Percentiles rank a stretch among this genome's conserved stretches.
Conservation (phyloP, 2,113 vertebrate species). For the Dinomys branickii region DNA sequence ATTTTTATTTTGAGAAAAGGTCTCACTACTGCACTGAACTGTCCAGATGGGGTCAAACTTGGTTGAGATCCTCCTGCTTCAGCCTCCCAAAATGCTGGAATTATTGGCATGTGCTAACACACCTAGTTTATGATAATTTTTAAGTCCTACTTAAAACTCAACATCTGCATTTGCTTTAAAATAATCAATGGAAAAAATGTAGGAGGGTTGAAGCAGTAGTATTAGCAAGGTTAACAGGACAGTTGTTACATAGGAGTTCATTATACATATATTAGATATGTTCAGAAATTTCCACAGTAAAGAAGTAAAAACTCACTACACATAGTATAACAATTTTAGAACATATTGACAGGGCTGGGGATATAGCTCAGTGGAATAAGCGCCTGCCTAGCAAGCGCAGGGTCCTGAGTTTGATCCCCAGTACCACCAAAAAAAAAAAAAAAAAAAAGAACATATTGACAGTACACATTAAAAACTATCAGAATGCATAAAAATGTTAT, state of each 20-base stretch:
- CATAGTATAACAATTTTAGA: not conserved
- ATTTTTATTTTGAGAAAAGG: not conserved
- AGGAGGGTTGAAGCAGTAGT: not conserved
- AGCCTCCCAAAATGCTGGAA: not conserved
- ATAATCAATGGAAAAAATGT: not conserved
- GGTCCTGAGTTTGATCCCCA: too few relatives aligned
- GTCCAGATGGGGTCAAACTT: not conserved
- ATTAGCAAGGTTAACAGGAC: not conserved
- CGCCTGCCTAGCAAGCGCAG: too few relatives aligned
- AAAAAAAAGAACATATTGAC: not conserved
- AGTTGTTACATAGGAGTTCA: not conserved
- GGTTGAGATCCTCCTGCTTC: not conserved
- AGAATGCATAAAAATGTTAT: not conserved
- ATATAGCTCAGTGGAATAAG: too few relatives aligned
- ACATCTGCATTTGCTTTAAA: conserved; percentile 21
- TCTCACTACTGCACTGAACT: not conserved
- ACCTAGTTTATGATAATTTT: not conserved
- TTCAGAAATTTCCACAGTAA: conserved; percentile 20
- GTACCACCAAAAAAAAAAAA: too few relatives aligned
- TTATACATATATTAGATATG: not conserved
- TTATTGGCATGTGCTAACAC: not conserved
- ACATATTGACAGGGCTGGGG: not conserved
- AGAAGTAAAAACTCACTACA: not conserved
- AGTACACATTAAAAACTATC: not conserved
- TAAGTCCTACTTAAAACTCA: not conserved